phyloP scores from a whole-genome alignment of 2,888 invertebrate species.

The Rotaria socialis region DNA sequence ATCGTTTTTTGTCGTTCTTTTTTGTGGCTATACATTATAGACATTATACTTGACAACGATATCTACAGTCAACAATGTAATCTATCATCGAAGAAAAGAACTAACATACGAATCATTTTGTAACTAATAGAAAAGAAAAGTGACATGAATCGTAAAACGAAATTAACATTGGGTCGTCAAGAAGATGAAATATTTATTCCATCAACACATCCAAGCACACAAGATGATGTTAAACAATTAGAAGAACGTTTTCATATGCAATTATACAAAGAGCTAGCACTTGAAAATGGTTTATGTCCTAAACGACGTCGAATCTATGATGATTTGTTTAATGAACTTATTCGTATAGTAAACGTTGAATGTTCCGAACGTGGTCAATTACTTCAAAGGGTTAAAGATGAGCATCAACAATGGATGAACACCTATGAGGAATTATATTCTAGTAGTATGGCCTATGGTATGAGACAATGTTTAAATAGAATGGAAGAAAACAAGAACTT shows the following conservation, averaged over 20 bases:
- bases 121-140: neutral
- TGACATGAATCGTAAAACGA: neutral
- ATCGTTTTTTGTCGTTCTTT: neutral
- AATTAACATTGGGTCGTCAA: neutral
- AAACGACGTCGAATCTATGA: conserved; percentile 23
- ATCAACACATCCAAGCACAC: neutral
- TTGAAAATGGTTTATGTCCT: conserved; percentile 17
- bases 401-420: conserved; percentile 17
- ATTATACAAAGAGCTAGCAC: neutral
- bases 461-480: conserved; percentile 3
- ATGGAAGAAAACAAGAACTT: neutral
- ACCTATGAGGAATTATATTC: conserved; percentile 2
- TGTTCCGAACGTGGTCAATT: neutral
- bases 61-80: conserved; percentile 4
- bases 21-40: neutral
- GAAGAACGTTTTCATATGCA: neutral
- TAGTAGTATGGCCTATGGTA: conserved; percentile 16
- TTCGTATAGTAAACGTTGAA: neutral
- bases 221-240: conserved; percentile 5
- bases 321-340: conserved; percentile 3
- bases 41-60: neutral
- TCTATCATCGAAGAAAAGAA: neutral
- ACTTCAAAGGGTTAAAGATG: conserved; percentile 28
- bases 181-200: neutral
- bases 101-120: neutral